Evolutionary conservation across 2,113 vertebrate species (phyloP).

Genomic region (Colaptes auratus): DNA sequence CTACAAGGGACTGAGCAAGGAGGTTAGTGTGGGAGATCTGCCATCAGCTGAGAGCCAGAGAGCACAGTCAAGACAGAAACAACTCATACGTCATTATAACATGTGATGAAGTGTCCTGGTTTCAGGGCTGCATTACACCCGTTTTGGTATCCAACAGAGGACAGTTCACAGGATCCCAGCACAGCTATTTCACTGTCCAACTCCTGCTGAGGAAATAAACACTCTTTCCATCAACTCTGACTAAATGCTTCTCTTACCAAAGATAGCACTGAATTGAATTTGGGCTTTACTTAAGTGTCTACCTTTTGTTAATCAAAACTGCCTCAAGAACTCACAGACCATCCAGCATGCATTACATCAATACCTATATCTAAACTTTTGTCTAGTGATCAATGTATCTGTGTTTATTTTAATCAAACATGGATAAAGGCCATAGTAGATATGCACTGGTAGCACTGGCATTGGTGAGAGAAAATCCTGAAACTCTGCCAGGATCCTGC

Average conservation of each 20-base stretch:
- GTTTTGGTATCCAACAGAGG: neutral
- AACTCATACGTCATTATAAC: neutral
- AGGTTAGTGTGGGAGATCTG: neutral
- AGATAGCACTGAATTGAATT: neutral
- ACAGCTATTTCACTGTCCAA: neutral
- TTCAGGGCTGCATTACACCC: neutral
- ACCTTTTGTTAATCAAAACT: neutral
- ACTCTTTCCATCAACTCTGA: neutral
- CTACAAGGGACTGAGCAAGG: neutral
- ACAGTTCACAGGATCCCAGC: neutral
- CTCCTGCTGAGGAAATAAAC: neutral
- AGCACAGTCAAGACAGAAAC: neutral
- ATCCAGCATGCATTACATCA: neutral
- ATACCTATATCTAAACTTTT: neutral
- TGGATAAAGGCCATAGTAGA: neutral
- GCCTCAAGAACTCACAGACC: neutral
- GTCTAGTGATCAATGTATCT: neutral
- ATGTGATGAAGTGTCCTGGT: neutral
- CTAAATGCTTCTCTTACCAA: neutral
- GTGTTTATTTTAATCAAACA: slow-evolving; percentile 8
- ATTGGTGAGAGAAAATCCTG: neutral
- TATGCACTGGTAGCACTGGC: neutral
- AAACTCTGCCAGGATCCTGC: neutral
- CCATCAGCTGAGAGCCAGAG: neutral
- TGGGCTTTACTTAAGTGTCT: neutral